Evolutionary conservation across 2,888 invertebrate genomes (phyloP).

Genomic region (Chrysotoxum bicinctum): DNA sequence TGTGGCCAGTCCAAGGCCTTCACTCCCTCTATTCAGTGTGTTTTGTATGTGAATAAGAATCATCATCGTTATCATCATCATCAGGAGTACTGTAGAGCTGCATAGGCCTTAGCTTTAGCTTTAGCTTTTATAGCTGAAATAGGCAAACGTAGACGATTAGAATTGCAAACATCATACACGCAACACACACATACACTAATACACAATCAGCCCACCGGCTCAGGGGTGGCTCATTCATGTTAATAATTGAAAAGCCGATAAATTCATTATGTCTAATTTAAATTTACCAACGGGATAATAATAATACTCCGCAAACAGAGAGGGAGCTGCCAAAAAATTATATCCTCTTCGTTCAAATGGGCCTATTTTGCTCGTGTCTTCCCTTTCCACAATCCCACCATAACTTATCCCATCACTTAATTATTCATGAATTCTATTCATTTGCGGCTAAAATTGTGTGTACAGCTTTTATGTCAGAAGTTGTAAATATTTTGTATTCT

Average conservation of each 20-base stretch:
- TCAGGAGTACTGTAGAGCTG: conserved; percentile 21
- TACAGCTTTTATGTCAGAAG: conserved; percentile 8
- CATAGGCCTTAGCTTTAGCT: neutral
- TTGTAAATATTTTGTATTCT: conserved; percentile 15
- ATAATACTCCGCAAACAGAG: conserved; percentile 29
- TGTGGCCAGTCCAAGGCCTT: conserved; percentile 42
- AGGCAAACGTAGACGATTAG: conserved; percentile 45
- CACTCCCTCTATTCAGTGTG: neutral
- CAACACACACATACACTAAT: neutral
- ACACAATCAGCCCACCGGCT: neutral
- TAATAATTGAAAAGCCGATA: conserved; percentile 73
- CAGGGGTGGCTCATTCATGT: conserved; percentile 57
- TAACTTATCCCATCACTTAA: conserved; percentile 37
- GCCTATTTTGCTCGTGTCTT: conserved; percentile 5
- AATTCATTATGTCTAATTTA: conserved; percentile 73
- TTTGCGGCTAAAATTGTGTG: conserved; percentile 8
- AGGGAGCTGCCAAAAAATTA: conserved; percentile 61
- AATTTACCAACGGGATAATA: conserved; percentile 66
- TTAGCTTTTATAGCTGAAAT: neutral
- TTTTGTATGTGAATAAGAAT: conserved; percentile 13
- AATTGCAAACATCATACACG: conserved; percentile 51
- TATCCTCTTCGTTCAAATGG: conserved; percentile 26
- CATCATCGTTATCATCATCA: conserved; percentile 18
- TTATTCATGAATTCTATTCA: conserved; percentile 56
- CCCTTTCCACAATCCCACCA: neutral